Evolutionary conservation across 2,797 vertebrate species (phyloP).

Genomic region (Macropodus opercularis): DNA sequence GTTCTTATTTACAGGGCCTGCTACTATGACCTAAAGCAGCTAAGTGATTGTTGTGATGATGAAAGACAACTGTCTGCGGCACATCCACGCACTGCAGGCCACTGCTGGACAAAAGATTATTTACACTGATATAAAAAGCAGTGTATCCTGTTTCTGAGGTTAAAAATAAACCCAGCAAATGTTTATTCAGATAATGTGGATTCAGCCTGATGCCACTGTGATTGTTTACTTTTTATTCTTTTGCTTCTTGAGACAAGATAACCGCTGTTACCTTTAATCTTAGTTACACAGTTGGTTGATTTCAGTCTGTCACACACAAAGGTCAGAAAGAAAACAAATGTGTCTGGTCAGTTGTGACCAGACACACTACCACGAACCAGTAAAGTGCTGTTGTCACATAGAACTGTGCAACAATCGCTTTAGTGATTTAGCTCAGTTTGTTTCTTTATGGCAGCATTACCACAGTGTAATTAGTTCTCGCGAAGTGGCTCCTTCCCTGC

Average conservation of each 20-base stretch:
- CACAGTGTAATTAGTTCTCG: conserved; percentile 5
- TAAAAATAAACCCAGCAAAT: conserved; percentile 76
- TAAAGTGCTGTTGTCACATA: too few relatives aligned
- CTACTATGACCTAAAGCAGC: conserved; percentile 53
- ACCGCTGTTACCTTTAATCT: conserved; percentile 60
- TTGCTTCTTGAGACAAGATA: conserved; percentile 51
- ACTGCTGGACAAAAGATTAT: conserved; percentile 70
- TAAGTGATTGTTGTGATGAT: conserved; percentile 66
- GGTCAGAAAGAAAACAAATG: too few relatives aligned
- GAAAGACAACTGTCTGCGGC: conserved; percentile 75
- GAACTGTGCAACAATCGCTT: too few relatives aligned
- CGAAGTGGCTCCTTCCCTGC: not conserved
- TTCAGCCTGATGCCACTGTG: conserved; percentile 51
- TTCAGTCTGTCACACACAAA: conserved; percentile 45
- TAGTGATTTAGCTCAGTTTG: too few relatives aligned
- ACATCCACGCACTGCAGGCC: conserved; percentile 75
- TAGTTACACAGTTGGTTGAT: conserved; percentile 23
- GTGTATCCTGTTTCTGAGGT: conserved; percentile 75
- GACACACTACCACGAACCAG: too few relatives aligned
- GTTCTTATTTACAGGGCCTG: conserved; percentile 67
- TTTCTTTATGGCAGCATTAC: too few relatives aligned
- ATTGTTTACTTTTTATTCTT: conserved; percentile 48
- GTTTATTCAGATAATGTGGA: conserved; percentile 57
- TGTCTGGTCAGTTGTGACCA: too few relatives aligned
- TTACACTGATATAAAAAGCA: conserved; percentile 81